Conservation (phyloP, 2,888 invertebrate genomes). For the Suillia variegata region DNA sequence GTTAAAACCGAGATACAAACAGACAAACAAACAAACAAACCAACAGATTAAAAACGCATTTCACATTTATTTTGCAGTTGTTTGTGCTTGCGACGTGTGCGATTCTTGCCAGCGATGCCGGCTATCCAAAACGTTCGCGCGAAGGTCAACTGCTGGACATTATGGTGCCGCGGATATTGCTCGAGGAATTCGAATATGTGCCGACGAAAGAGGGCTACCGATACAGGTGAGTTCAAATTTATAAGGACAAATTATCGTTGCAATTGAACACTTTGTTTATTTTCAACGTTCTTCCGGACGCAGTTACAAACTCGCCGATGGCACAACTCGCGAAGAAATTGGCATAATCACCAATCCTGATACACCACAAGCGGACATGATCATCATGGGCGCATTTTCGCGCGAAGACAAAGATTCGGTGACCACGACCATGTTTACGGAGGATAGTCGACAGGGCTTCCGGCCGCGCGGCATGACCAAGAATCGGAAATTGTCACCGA, state of each 20-base stretch:
- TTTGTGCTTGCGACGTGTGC: background rate
- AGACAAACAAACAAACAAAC: too few relatives aligned
- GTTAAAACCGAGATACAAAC: too few relatives aligned
- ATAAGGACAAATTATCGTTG: background rate
- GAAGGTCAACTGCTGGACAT: slow-evolving; percentile 40
- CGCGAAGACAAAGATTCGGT: background rate
- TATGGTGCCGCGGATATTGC: slow-evolving; percentile 30
- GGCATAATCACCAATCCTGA: slow-evolving; percentile 37
- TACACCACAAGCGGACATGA: slow-evolving; percentile 30
- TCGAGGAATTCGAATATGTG: slow-evolving; percentile 47
- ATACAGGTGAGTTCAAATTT: slow-evolving; percentile 38
- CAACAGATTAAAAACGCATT: background rate
- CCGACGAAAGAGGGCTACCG: slow-evolving; percentile 46
- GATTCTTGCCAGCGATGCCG: background rate
- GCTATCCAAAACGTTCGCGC: background rate
- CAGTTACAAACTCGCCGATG: slow-evolving; percentile 45
- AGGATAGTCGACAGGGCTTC: background rate
- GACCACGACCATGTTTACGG: slow-evolving; percentile 1
- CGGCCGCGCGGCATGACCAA: slow-evolving; percentile 29
- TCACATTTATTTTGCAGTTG: background rate
- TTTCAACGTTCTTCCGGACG: too few relatives aligned
- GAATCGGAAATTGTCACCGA: slow-evolving; percentile 50
- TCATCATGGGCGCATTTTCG: slow-evolving; percentile 6
- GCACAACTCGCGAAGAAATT: slow-evolving; percentile 43
- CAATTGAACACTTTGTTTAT: too few relatives aligned